A percentile compares a stretch with the other conserved stretches of the same genome.
Evolutionary conservation across 1,140 invertebrate species (phyloP).

Genomic region (Trialeurodes vaporariorum): DNA sequence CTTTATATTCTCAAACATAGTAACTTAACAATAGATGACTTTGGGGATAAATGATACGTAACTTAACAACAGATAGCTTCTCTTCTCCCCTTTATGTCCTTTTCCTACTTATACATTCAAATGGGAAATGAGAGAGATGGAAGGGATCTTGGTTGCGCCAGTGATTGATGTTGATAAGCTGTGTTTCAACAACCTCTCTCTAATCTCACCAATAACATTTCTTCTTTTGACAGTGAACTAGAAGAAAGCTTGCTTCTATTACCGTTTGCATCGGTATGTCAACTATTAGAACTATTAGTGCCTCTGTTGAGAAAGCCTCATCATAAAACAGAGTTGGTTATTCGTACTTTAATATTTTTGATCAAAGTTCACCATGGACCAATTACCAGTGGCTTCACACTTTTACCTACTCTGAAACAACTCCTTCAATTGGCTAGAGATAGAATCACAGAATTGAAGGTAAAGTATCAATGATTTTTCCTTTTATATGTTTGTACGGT

Average conservation of each 20-base stretch:
- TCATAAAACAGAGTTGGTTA: conserved; percentile 60
- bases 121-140: no score
- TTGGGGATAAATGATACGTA: no score
- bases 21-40: no score
- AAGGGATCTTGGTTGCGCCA: no score
- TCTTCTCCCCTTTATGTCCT: no score
- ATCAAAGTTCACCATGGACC: conserved; percentile 76
- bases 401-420: conserved; percentile 56
- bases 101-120: no score
- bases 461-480: no score
- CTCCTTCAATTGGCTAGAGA: conserved; percentile 45
- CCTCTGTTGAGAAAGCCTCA: conserved; percentile 49
- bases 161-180: background rate
- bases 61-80: background rate
- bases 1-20: no score
- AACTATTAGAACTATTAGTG: conserved; percentile 61
- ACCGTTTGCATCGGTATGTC: conserved; percentile 67
- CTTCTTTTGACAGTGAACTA: conserved; percentile 49
- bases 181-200: background rate
- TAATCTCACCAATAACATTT: conserved; percentile 6
- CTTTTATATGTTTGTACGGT: no score
- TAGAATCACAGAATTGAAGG: conserved; percentile 48
- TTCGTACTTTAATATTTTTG: conserved; percentile 63
- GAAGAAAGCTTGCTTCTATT: conserved; percentile 79
- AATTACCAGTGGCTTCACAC: conserved; percentile 51